Evolutionary conservation across 2,888 invertebrate genomes (phyloP), one percentile per base, ranked within the genome.

Genomic region (Tolmerus cingulatus): DNA sequence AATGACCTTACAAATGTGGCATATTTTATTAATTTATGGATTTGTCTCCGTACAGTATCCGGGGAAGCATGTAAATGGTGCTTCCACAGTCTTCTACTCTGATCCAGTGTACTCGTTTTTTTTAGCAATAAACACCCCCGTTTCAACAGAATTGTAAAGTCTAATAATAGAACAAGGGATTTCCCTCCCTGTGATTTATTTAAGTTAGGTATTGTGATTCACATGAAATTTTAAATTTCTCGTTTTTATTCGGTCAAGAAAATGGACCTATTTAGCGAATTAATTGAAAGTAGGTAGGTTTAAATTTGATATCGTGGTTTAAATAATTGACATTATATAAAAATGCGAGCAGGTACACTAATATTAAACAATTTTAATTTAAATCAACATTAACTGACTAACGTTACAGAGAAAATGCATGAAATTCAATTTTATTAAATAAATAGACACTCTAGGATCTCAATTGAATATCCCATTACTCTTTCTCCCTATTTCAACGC

Each of bases 21-120:
- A 79, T 51, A 78, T 51, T 79, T 79, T 79, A 79, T 79, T 79
- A 79, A 79, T 79, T 79, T 79, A 79, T 79, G 79, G 79, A 30
- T 37, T 9, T 30, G 34, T 19, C n/a, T 34, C 4, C 27, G 37
- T 30, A 16, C 27, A 79, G 51, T 51, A 27, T 79, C 79, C 79
- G 46, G 79, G 79, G 79, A 79, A 27, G 43, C 79, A 34, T 51
- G 46, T 79, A 40, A 79, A 46, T 79, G 79, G 30, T 30, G 27
- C 43, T 79, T 79, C 55, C 55, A 43, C 23, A 23, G 23, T 51
- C 8, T 51, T 43, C 43, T 43, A 46, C 51, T 46, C 27, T 79
- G 79, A 79, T 46, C 46, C 78, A 78, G 46, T 78, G 78, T 5
- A 46, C 23, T 78, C 78, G 23, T 79, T 43, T 79, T 51, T 79